phyloP scores from a whole-genome alignment of 2,113 vertebrate genomes.

The Scolopax mira region DNA sequence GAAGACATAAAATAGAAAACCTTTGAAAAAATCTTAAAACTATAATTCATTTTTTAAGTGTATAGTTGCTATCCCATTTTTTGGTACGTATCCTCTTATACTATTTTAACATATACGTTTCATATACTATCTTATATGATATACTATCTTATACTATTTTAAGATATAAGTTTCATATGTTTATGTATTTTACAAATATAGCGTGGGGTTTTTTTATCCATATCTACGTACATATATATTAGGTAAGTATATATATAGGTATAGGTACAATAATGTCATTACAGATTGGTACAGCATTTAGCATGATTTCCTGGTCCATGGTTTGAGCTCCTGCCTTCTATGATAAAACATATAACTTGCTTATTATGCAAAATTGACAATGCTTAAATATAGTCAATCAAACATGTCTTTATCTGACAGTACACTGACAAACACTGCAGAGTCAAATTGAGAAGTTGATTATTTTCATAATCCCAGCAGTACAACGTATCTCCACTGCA shows the following conservation, averaged over 20 bases:
- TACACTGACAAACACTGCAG: not conserved
- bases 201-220: not conserved
- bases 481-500: not conserved
- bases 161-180: not conserved
- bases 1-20: not conserved
- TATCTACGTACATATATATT: not conserved
- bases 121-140: no score
- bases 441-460: not conserved
- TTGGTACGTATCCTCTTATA: not conserved
- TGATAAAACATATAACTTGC: not conserved
- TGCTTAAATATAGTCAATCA: not conserved
- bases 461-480: not conserved
- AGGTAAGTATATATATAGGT: not conserved
- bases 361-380: not conserved
- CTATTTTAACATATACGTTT: not conserved
- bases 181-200: not conserved
- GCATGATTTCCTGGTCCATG: not conserved
- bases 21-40: not conserved
- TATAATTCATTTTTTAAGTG: not conserved
- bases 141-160: not conserved
- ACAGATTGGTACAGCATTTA: not conserved
- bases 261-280: not conserved
- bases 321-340: not conserved
- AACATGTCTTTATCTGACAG: not conserved
- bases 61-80: not conserved